phyloP scores from a whole-genome alignment of 2,113 vertebrate genomes.

The Onychostruthus taczanowskii region DNA sequence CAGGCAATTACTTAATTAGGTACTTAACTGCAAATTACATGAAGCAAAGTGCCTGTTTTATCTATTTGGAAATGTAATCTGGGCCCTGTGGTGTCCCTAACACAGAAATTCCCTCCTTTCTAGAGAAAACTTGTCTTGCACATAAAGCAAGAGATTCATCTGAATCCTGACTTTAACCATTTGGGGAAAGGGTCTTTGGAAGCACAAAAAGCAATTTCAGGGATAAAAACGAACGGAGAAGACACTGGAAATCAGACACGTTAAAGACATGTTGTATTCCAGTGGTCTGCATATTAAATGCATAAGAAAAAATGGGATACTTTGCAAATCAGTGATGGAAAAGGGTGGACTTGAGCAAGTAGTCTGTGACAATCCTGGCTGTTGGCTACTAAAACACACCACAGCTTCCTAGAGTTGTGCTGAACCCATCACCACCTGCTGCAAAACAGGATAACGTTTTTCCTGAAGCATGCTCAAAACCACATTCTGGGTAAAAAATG shows the following conservation, averaged over 20 bases:
- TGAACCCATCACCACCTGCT: background rate
- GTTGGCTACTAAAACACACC: accelerated
- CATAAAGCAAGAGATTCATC: background rate
- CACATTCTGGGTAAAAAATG: background rate
- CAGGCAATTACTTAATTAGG: constrained; percentile 39
- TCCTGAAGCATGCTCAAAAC: background rate
- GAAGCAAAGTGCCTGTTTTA: background rate
- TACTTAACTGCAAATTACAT: constrained; percentile 11
- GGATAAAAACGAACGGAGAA: background rate
- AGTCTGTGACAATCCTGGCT: background rate
- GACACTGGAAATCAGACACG: background rate
- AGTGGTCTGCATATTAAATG: background rate
- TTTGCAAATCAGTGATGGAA: background rate
- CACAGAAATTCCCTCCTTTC: background rate
- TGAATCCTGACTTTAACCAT: accelerated
- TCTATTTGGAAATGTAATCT: background rate
- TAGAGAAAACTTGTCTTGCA: background rate
- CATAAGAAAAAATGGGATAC: background rate
- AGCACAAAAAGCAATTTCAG: background rate
- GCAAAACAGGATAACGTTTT: background rate
- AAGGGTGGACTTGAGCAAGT: background rate
- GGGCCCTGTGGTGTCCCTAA: background rate
- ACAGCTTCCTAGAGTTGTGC: background rate
- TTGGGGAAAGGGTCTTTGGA: background rate
- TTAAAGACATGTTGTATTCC: background rate